A percentile compares a stretch with the other conserved stretches of the same genome.
Evolutionary conservation across 2,797 vertebrate species (phyloP).

Genomic region (Crenuchus spilurus): DNA sequence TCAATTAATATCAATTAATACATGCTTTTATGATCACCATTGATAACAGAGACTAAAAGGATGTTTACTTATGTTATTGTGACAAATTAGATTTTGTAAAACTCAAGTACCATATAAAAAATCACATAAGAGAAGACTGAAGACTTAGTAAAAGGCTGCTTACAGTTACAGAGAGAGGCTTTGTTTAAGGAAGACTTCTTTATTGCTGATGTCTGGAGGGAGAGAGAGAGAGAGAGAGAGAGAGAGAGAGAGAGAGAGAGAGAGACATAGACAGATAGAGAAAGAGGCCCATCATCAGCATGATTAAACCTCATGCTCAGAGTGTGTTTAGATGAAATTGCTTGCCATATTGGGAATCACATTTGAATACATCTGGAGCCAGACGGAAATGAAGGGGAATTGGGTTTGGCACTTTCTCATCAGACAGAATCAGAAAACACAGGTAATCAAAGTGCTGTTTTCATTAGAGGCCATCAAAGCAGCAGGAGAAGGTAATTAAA

Average conservation of each 20-base stretch:
- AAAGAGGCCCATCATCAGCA: slow-evolving; percentile 30
- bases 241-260: slow-evolving; percentile 9
- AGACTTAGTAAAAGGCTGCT: background rate
- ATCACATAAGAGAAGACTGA: background rate
- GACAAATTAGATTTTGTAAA: slow-evolving; percentile 31
- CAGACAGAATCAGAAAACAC: slow-evolving; percentile 51
- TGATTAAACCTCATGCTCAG: slow-evolving; percentile 43
- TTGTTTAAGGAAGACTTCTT: slow-evolving; percentile 22
- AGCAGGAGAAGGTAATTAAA: slow-evolving; percentile 37
- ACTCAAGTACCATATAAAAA: slow-evolving; percentile 6
- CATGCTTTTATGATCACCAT: too few species aligned
- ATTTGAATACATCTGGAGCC: slow-evolving; percentile 45
- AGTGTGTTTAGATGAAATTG: slow-evolving; percentile 51
- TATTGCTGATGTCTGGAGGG: slow-evolving; percentile 28
- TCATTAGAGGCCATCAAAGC: slow-evolving; percentile 36
- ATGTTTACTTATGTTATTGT: slow-evolving; percentile 11
- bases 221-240: background rate
- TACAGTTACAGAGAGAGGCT: slow-evolving; percentile 16
- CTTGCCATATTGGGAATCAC: slow-evolving; percentile 48
- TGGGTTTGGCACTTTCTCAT: slow-evolving; percentile 53
- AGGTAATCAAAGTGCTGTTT: slow-evolving; percentile 51
- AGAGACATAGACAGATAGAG: background rate
- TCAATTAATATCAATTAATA: too few species aligned
- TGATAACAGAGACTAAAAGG: too few species aligned
- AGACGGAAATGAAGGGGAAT: slow-evolving; percentile 47